A percentile compares a stretch with the other conserved stretches of the same genome.
Evolutionary conservation across 1,140 invertebrate genomes (phyloP).

Genomic region (Drosophila ficusphila): DNA sequence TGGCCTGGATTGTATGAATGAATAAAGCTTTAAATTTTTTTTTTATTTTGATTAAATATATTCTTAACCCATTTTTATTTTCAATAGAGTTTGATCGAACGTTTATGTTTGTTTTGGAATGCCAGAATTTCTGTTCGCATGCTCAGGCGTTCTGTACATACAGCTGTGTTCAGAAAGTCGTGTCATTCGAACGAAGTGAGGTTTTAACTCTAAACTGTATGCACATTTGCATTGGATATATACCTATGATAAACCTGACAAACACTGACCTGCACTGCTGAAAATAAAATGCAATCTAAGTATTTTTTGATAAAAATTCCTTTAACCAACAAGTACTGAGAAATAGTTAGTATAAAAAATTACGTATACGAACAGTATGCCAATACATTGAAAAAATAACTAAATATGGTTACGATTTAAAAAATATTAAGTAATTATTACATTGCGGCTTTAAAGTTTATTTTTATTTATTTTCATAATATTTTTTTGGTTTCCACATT

Average conservation of each 20-base stretch:
- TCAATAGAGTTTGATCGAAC: neutral
- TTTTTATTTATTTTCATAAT: neutral
- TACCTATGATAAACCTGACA: too few relatives aligned
- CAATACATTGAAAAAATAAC: too few relatives aligned
- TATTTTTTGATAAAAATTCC: too few relatives aligned
- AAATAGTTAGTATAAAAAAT: neutral
- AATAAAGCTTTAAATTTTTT: neutral
- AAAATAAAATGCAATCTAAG: too few relatives aligned
- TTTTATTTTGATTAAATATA: neutral
- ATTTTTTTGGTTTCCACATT: neutral
- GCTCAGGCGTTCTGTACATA: conserved; percentile 1
- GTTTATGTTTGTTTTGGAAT: conserved; percentile 9
- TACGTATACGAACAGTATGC: neutral
- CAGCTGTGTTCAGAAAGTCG: neutral
- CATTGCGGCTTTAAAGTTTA: too few relatives aligned
- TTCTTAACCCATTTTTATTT: neutral
- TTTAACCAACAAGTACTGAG: too few relatives aligned
- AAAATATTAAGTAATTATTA: too few relatives aligned
- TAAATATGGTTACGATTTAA: too few relatives aligned
- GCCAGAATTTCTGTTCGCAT: conserved; percentile 27
- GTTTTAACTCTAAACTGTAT: too few relatives aligned
- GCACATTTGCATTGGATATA: too few relatives aligned
- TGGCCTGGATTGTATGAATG: neutral
- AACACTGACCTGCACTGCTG: too few relatives aligned
- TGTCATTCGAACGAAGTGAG: too few relatives aligned